Conservation (phyloP, 2,113 vertebrate genomes). For the Loxodonta africana region DNA sequence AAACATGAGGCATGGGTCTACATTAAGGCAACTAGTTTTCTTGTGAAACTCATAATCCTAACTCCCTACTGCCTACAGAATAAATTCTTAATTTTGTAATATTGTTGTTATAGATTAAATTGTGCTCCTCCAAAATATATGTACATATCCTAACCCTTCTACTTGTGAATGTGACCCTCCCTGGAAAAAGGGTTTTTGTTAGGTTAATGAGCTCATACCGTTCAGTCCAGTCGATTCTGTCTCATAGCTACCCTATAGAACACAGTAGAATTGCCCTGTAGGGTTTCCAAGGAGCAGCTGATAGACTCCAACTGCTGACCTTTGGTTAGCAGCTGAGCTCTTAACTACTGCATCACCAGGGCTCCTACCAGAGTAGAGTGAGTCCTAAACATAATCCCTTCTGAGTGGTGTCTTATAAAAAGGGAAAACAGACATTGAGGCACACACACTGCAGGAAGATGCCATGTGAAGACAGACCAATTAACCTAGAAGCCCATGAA, state of each 20-base stretch:
- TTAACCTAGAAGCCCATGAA: background rate
- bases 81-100: background rate
- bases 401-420: background rate
- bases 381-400: background rate
- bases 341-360: no score
- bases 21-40: background rate
- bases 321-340: no score
- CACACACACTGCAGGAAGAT: background rate
- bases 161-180: background rate
- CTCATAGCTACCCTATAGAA: no score
- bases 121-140: background rate
- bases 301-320: no score
- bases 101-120: background rate
- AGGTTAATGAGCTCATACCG: background rate
- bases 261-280: no score
- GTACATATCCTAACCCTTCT: background rate
- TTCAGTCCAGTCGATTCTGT: no score
- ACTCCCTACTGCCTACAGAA: background rate
- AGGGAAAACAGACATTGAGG: background rate
- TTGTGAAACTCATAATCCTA: background rate
- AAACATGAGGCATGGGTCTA: background rate
- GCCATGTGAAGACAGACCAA: background rate
- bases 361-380: background rate
- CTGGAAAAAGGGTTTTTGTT: background rate
- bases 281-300: no score